Conservation (phyloP, 2,113 vertebrate species). For the Suncus etruscus region DNA sequence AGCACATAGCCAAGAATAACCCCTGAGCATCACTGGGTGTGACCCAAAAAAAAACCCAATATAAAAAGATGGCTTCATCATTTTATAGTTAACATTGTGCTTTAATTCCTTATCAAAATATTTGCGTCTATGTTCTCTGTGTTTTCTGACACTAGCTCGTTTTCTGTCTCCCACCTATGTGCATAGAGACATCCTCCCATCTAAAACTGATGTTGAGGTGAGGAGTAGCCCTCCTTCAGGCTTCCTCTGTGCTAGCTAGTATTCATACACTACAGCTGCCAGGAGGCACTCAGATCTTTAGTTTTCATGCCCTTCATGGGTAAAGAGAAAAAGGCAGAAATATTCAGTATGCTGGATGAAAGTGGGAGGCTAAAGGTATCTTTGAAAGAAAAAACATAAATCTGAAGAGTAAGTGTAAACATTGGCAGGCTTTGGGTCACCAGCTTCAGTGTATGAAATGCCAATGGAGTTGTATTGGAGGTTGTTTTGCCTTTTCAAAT, state of each 20-base stretch:
- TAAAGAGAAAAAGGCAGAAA: background rate
- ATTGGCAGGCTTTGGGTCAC: background rate
- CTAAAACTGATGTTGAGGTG: background rate
- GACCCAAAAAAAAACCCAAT: too few species aligned
- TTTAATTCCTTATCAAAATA: background rate
- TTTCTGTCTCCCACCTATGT: background rate
- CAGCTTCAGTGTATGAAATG: slow-evolving; percentile 26
- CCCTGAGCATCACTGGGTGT: too few species aligned
- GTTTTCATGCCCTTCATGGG: background rate
- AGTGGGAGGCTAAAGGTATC: slow-evolving; percentile 10
- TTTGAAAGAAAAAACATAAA: slow-evolving; percentile 37
- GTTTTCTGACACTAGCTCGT: background rate
- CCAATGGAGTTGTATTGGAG: background rate
- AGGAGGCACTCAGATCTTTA: background rate
- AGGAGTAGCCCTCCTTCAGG: background rate
- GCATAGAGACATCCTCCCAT: background rate
- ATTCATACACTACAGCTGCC: background rate
- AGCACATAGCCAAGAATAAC: too few species aligned
- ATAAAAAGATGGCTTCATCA: background rate
- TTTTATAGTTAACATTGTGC: slow-evolving; percentile 29
- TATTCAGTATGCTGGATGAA: background rate
- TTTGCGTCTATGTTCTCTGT: background rate
- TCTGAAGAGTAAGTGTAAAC: background rate
- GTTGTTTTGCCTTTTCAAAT: slow-evolving; percentile 39
- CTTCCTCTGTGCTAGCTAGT: background rate